A percentile compares a stretch with the other conserved stretches of the same genome.
These are phyloP conservation scores for Drosophila ezoana DNA, from an alignment of 2,888 invertebrate species.

Conservation along the genomic window DNA sequence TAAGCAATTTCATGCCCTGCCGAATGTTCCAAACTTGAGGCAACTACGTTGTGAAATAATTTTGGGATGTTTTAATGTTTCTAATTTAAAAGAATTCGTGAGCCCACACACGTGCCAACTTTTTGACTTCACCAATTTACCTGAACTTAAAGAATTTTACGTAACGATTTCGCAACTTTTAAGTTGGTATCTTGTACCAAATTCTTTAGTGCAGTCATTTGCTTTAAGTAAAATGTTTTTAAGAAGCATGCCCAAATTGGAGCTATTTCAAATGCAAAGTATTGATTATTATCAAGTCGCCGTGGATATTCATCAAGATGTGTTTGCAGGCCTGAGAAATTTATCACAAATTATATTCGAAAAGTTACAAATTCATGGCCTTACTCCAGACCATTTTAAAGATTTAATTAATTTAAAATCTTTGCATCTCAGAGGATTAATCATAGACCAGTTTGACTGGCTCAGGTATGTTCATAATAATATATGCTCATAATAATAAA, in stretches of 20 bases:
- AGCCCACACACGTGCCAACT: neutral
- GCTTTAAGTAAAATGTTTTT: neutral
- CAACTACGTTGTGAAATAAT: neutral
- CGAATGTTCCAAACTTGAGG: neutral
- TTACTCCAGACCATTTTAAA: neutral
- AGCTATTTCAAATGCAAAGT: neutral
- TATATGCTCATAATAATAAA: no score
- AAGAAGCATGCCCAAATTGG: neutral
- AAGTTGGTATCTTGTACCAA: no score
- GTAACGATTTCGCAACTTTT: no score
- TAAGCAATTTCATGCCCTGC: neutral
- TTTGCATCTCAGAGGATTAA: accelerated
- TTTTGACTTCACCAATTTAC: neutral
- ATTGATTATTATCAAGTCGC: no score
- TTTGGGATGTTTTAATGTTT: no score
- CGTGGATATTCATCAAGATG: neutral
- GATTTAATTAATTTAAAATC: neutral
- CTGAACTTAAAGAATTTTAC: no score
- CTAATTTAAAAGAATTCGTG: no score
- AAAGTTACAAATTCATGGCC: neutral
- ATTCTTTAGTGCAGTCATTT: neutral
- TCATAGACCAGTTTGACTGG: neutral
- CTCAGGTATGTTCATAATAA: neutral
- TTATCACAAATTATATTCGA: neutral
- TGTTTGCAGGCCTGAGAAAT: neutral